A percentile compares a stretch with the other conserved stretches of the same genome.
phyloP scores from a whole-genome alignment of 2,888 invertebrate species.

The Phortica okadai region DNA sequence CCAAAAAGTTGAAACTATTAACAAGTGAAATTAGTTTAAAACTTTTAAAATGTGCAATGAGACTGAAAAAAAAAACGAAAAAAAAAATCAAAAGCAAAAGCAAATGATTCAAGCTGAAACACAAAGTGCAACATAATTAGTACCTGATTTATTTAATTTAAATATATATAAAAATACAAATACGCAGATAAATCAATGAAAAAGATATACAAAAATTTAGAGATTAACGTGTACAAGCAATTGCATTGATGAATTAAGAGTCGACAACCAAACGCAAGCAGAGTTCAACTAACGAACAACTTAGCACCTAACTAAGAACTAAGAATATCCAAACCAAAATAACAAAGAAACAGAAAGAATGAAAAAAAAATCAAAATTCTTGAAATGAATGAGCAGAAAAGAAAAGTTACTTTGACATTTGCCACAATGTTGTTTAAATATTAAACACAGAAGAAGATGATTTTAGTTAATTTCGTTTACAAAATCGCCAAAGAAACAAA shows the following conservation, averaged over 20 bases:
- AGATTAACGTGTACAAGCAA: no score
- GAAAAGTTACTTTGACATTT: no score
- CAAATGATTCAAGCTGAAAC: neutral
- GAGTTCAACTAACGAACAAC: no score
- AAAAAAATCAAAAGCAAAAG: neutral
- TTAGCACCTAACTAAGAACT: constrained; percentile 30
- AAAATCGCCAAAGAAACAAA: constrained; percentile 36
- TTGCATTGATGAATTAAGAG: no score
- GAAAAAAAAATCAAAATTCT: constrained; percentile 21
- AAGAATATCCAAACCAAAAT: constrained; percentile 38
- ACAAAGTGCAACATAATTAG: neutral
- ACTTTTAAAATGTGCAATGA: neutral
- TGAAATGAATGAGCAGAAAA: neutral
- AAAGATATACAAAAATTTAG: no score
- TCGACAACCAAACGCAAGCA: no score
- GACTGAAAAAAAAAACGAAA: neutral
- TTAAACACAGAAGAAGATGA: neutral
- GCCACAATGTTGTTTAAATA: no score
- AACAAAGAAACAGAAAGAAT: constrained; percentile 44
- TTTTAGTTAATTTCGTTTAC: constrained; percentile 34
- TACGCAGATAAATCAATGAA: neutral
- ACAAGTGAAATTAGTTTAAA: neutral
- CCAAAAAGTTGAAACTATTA: neutral
- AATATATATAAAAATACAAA: neutral
- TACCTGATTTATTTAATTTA: neutral